phyloP scores from a whole-genome alignment of 64 coral and sea anemone genomes.

The Orbicella faveolata region DNA sequence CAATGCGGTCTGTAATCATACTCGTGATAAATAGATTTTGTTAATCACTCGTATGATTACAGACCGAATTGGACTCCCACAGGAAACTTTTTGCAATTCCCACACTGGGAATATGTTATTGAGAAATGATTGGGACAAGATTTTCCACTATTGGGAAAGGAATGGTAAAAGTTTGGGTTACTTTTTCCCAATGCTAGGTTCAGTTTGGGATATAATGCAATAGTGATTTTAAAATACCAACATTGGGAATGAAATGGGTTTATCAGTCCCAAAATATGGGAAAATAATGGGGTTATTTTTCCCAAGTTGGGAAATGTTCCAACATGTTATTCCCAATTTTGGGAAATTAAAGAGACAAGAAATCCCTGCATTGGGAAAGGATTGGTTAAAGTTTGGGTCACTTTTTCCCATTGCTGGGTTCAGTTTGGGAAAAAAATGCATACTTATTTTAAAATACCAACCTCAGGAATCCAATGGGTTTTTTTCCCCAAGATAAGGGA shows the following conservation, averaged over 20 bases:
- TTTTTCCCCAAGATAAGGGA: not conserved
- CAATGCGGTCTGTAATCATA: no score
- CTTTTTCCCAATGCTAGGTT: not conserved
- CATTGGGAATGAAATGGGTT: slow-evolving; percentile 6
- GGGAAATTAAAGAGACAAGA: not conserved
- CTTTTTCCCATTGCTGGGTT: not conserved
- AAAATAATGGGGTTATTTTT: slow-evolving; percentile 11
- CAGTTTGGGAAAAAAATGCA: not conserved
- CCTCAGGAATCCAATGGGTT: not conserved
- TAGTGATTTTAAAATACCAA: not conserved
- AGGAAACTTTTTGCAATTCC: not conserved
- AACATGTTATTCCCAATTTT: not conserved
- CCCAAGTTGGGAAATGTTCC: slow-evolving; percentile 8
- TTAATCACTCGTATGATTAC: no score
- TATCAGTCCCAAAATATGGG: slow-evolving; percentile 10
- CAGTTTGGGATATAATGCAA: slow-evolving; percentile 1
- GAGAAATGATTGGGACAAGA: slow-evolving; percentile 9
- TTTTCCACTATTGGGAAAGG: not conserved
- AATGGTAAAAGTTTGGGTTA: no score
- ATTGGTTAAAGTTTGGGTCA: not conserved
- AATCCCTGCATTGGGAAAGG: not conserved
- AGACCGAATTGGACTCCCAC: no score
- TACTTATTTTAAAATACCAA: not conserved
- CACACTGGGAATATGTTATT: not conserved
- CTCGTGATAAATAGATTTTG: no score